These are phyloP conservation scores for Chelmon rostratus DNA, from an alignment of 2,797 vertebrate genomes.

Conservation along the genomic window DNA sequence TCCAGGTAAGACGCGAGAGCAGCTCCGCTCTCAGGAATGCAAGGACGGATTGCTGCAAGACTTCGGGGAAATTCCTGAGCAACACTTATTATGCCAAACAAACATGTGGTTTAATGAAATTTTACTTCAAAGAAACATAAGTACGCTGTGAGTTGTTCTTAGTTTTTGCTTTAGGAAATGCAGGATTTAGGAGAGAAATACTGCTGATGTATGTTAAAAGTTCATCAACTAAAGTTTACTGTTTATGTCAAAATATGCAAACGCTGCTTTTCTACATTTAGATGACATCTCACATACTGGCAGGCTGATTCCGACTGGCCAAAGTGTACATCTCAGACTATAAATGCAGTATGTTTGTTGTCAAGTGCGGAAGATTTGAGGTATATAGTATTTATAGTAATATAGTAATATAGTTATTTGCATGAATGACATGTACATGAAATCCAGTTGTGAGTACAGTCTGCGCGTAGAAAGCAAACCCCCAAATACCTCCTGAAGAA, in stretches of 20 bases:
- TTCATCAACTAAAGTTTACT: not conserved
- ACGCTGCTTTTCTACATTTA: not conserved
- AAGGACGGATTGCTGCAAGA: conserved; percentile 77
- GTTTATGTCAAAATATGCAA: not conserved
- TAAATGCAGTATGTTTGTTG: not conserved
- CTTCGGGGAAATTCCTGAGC: conserved; percentile 82
- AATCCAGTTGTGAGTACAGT: not conserved
- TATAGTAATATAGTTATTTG: not conserved
- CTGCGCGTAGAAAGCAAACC: conserved; percentile 23
- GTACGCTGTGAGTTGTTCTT: not conserved
- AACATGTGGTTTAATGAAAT: conserved; percentile 64
- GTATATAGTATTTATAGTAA: not conserved
- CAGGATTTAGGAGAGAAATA: not conserved
- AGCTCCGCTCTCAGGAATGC: conserved; percentile 81
- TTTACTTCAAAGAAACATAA: conserved; percentile 30
- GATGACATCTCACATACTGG: not conserved
- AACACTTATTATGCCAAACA: conserved; percentile 64
- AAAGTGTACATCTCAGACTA: not conserved
- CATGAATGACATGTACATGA: conserved; percentile 3
- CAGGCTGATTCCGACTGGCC: not conserved
- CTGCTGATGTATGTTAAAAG: not conserved
- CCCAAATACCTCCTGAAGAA: conserved; percentile 29
- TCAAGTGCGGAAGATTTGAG: conserved; percentile 5
- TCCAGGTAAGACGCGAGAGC: conserved; percentile 81
- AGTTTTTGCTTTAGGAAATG: not conserved